Conservation (phyloP, 2,797 vertebrate genomes). For the Enteromius treurensis region DNA sequence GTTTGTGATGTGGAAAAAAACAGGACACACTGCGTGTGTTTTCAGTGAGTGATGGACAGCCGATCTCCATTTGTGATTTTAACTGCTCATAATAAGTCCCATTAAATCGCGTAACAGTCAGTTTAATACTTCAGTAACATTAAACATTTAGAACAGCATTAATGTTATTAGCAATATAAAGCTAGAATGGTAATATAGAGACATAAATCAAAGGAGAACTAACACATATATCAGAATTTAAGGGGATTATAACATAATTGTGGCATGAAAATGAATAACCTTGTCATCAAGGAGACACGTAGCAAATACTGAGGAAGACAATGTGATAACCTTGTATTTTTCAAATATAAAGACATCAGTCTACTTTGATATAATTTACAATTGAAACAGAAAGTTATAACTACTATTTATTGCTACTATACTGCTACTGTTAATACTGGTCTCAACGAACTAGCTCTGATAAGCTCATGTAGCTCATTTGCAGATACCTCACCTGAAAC, state of each 20-base stretch:
- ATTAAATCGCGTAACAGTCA: neutral
- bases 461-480: conserved; percentile 23
- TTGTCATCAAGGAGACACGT: neutral
- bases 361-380: neutral
- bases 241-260: neutral
- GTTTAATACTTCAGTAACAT: conserved; percentile 19
- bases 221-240: conserved; percentile 6
- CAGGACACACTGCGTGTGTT: neutral
- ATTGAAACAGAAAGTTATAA: no score
- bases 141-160: conserved; percentile 6
- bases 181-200: conserved; percentile 3
- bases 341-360: neutral
- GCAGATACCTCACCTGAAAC: neutral
- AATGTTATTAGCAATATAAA: conserved; percentile 3
- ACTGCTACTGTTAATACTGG: no score
- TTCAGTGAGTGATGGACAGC: neutral
- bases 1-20: conserved; percentile 28
- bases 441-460: neutral
- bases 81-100: neutral
- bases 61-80: neutral
- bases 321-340: neutral
- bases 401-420: no score
- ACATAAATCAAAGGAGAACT: neutral
- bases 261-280: neutral
- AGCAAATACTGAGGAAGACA: neutral